Base-by-base conservation (phyloP, 2,888 invertebrate genomes). In the Iselma pallidipennis region DNA sequence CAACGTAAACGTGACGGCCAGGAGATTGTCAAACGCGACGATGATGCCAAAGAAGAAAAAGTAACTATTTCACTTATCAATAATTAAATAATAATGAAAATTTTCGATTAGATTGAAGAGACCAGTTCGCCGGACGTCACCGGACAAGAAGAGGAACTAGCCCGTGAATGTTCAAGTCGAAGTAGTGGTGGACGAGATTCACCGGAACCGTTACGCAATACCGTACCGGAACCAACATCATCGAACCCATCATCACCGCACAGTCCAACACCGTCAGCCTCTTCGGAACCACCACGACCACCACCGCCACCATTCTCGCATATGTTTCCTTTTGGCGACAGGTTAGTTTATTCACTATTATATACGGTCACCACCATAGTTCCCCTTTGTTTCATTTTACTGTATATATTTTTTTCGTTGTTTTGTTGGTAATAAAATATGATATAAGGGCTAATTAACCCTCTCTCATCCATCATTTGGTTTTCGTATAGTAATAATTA, bases 1-100 rank as follows among this genome's bases (percentile, higher is more conserved):
- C 94, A 95, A 80, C 84, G 94, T 63, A 94, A 92, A 78, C 84
- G 92, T 53, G 92, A 93, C 74, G 92, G 91, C 12, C 87, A 86
- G 53, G 89, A 89, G 42, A 84, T 87, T 71, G 84, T 88, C 21
- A 87, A 88, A 71, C 83, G 88, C 68, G 84, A 83, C 4, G 84
- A 83, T 4, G 80, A 80, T n/a, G 76, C 82, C 31, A 83, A 83
- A 70, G 87, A 88, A 71, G 87, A 88, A 72, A 87, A 87, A 83
- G 87, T 86, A 77, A 59, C 52, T 28, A 48, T 10, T 53, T 31
- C 7, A 6, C 16, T 2, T 4, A 55, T 28, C 5, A 50, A 50
- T 6, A 16, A 26, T 25, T 28, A 4, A 21, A 23, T 50, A 2
- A 50, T 16, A 9, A 42, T 57, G 10, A 26, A 50, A 10, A n/a